Base-by-base conservation (phyloP, 2,113 vertebrate genomes). In the Cricetomys ansorgei region DNA sequence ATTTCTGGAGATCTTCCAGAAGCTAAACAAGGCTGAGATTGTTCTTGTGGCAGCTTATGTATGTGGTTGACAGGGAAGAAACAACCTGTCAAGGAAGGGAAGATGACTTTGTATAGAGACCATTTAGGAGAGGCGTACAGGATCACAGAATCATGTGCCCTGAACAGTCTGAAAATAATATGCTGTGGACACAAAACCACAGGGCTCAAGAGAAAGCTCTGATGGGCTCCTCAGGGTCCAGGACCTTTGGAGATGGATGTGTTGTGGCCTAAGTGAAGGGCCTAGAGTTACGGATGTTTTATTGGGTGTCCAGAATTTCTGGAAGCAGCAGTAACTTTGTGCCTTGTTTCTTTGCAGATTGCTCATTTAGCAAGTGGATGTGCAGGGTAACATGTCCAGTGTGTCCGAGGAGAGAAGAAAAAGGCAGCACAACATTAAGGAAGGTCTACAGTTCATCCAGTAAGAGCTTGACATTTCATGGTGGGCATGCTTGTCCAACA, bases 401-500 rank as follows among this genome's bases (percentile, higher is more conserved):
- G 98, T 98, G 95, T 98, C 98, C 27, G 99, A 99, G 98, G 99
- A 99, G 98, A 99, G 99, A 98, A 99, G 98, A 92, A 98, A 98
- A 97, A 99, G 99, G 95, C 99, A 99, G 98, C 99, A 99, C 97
- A 99, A 99, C 97, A 99, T 99, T 97, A 99, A 99, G 98, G 99
- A 99, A 97, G 99, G 99, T 92, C 98, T 99, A 17, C 99, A 99
- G 98, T 99, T 99, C 93, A 99, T 99, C 96, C 99, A 99, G 99
- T 99, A 99, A 99, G 99, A 29, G 88, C 97, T 88, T 81, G n/a
- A 80, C 40, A 21, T 0, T 21, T 50, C 16, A 0, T 12, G 2
- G 3, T 67, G 2, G 9, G 3, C 31, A 23, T 50, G 50, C 55
- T 27, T 0, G 1, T 21, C 25, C 0, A 0, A 0, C 3, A 3